Conservation (phyloP, 2,888 invertebrate genomes). For the Pogonocherus hispidulus region DNA sequence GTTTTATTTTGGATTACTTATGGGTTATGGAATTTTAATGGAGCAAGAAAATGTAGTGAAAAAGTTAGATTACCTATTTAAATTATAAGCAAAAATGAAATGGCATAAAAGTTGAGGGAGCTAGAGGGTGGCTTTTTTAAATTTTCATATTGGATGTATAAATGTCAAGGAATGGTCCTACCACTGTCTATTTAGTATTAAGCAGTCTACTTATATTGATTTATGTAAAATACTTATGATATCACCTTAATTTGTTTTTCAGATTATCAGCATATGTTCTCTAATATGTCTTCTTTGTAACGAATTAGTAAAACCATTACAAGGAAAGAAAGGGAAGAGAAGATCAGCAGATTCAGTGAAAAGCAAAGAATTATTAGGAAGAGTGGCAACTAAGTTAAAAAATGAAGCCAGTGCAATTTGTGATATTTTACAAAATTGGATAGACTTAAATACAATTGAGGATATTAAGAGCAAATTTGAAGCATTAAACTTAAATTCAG, state of each 20-base stretch:
- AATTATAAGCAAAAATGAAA: no score
- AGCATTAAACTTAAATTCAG: conserved; percentile 66
- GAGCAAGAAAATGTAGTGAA: no score
- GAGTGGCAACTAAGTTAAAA: conserved; percentile 55
- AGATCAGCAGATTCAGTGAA: conserved; percentile 68
- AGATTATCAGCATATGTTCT: conserved; percentile 74
- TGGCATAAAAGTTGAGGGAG: no score
- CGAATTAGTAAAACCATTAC: conserved; percentile 70
- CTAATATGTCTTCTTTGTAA: conserved; percentile 73
- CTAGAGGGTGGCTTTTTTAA: no score
- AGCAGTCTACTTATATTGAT: no score
- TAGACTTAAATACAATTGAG: conserved; percentile 61
- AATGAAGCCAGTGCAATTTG: conserved; percentile 66
- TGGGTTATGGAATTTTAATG: no score
- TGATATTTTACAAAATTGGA: conserved; percentile 69
- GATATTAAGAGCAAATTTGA: conserved; percentile 67
- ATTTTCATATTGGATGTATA: no score
- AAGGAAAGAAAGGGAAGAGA: conserved; percentile 74
- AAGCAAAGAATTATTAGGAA: conserved; percentile 66
- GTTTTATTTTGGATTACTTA: no score
- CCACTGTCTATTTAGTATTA: no score
- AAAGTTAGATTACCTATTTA: no score
- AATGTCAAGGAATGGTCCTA: no score
- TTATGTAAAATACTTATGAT: no score
- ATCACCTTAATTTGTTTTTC: conserved; percentile 3